Evolutionary conservation across 2,113 vertebrate genomes (phyloP).

Genomic region (Gymnarchus niloticus): DNA sequence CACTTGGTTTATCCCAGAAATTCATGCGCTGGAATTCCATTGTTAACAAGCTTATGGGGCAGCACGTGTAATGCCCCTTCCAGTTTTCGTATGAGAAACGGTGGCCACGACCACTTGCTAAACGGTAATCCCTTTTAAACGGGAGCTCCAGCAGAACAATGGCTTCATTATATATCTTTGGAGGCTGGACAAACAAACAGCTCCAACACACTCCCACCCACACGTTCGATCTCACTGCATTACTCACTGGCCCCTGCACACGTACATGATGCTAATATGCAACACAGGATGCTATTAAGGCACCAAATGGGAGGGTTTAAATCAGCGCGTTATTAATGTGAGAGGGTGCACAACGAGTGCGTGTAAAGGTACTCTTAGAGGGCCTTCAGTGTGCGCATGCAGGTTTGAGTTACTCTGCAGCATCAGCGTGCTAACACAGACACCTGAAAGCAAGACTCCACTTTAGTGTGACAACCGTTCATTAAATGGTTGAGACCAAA

Average conservation of each 20-base stretch:
- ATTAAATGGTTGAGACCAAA: too few species aligned
- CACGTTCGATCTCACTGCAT: neutral
- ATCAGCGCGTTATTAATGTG: neutral
- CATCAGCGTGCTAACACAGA: neutral
- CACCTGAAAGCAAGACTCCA: neutral
- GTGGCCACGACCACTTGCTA: neutral
- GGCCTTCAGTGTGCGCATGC: neutral
- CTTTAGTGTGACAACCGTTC: neutral
- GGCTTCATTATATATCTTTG: constrained; percentile 16
- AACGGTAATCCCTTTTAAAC: constrained; percentile 18
- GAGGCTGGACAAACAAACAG: neutral
- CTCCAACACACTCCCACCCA: neutral
- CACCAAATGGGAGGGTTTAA: neutral
- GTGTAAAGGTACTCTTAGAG: neutral
- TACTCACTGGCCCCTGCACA: neutral
- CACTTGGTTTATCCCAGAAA: constrained; percentile 15
- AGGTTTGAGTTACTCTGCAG: neutral
- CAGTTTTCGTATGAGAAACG: neutral
- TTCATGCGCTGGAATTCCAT: constrained; percentile 14
- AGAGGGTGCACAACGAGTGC: neutral
- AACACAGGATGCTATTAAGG: neutral
- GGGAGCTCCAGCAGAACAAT: neutral
- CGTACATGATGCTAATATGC: neutral
- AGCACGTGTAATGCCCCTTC: neutral
- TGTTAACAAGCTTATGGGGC: constrained; percentile 18